Evolutionary conservation across 2,113 vertebrate genomes (phyloP), one percentile per base, ranked within the genome.

Genomic region (Falcunculus frontatus): DNA sequence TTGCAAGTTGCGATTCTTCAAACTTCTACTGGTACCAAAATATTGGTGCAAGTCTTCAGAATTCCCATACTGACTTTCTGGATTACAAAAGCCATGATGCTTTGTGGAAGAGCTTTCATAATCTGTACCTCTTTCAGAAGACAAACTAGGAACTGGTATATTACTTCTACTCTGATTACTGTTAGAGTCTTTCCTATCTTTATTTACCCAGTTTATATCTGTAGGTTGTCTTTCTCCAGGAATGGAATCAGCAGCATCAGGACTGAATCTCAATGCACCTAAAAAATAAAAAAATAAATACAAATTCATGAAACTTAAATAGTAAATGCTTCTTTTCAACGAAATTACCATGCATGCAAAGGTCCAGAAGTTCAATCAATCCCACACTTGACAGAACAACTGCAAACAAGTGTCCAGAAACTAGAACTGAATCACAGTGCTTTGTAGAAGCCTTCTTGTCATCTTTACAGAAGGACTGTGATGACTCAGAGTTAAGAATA

Each of bases 251-350:
- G 97, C 83, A 93, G 97, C 97, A 89, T 98, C 98, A 72, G 98
- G 97, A 97, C 83, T 98, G 67, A 99, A 96, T 89, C 98, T 98
- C 80, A 97, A 85, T 41, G 96, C 87, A 70, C 98, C 99, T 99
- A 92, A 84, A 72, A 94, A 78, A 57, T 21, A 6, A 29, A 55
- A 82, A 91, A 53, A 30, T 5, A 57, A 87, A 88, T 3, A 9
- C 1, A n/a, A 30, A 22, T 2, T 2, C 19, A 6, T 35, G 59
- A 70, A 59, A 53, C 57, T 60, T 53, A 87, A 68, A 72, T 3
- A 50, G 11, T 19, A 67, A 72, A 60, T 16, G 69, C 22, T 22
- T 56, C 0, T 53, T 62, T 39, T 47, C 53, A 67, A 37, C 11
- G 52, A 63, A 83, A 75, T 26, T 60, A 65, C 19, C n/a, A 47